Evolutionary conservation across 2,888 invertebrate species (phyloP).

Genomic region (Pantelozetes paolii): DNA sequence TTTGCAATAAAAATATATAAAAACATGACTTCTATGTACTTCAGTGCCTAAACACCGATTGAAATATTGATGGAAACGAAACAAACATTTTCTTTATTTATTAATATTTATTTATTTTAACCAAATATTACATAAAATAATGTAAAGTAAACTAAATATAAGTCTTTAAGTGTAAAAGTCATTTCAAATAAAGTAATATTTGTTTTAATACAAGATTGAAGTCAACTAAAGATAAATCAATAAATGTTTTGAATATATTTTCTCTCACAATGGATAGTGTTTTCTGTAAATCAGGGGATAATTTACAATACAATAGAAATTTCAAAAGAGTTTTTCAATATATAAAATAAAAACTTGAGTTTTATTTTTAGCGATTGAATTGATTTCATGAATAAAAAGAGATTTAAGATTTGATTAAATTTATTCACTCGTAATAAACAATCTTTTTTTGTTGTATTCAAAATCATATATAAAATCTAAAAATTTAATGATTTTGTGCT

Average conservation of each 20-base stretch:
- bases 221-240: neutral
- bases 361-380: neutral
- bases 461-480: neutral
- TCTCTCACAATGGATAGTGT: neutral
- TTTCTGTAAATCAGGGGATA: neutral
- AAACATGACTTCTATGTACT: too few relatives aligned
- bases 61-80: too few relatives aligned
- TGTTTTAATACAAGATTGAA: neutral
- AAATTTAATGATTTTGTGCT: conserved; percentile 9
- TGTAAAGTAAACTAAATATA: neutral
- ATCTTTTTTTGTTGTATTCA: too few relatives aligned
- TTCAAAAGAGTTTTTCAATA: too few relatives aligned
- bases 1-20: too few relatives aligned
- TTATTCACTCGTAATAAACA: conserved; percentile 27
- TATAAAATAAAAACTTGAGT: too few relatives aligned
- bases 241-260: neutral
- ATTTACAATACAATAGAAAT: neutral
- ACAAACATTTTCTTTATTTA: neutral
- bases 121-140: neutral
- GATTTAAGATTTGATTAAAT: conserved; percentile 17
- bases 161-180: too few relatives aligned
- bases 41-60: too few relatives aligned
- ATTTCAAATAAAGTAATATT: neutral
- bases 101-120: neutral
- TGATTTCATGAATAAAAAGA: neutral